Conservation (phyloP, 2,888 invertebrate genomes). For the Cerastis leucographa region DNA sequence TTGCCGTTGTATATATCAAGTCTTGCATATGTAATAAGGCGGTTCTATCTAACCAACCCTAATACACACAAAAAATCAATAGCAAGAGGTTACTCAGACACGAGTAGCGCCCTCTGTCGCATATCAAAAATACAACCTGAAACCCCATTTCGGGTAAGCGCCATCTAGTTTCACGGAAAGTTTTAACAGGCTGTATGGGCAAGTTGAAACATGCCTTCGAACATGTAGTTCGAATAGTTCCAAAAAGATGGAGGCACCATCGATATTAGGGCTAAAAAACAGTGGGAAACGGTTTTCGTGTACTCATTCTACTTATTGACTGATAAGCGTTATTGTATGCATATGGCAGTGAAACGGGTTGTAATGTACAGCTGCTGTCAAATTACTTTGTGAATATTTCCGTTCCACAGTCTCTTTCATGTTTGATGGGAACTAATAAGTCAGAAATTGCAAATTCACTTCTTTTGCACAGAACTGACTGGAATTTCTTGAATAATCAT, state of each 20-base stretch:
- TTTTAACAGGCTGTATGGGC: conserved; percentile 31
- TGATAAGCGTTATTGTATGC: conserved; percentile 58
- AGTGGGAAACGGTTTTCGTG: conserved; percentile 39
- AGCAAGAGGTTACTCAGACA: conserved; percentile 17
- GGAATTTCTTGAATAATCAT: conserved; percentile 28
- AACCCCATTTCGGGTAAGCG: conserved; percentile 47
- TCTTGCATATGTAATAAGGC: conserved; percentile 13
- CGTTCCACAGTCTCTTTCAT: background rate
- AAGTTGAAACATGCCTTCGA: conserved; percentile 43
- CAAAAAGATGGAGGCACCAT: conserved; percentile 56
- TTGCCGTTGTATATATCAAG: conserved; percentile 22
- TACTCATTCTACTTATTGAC: conserved; percentile 39
- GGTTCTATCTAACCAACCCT: conserved; percentile 18
- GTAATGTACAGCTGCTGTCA: conserved; percentile 45
- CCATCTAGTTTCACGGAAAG: conserved; percentile 53
- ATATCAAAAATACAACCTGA: conserved; percentile 16
- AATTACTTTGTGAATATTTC: conserved; percentile 24
- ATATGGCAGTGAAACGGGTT: conserved; percentile 56
- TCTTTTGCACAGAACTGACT: background rate
- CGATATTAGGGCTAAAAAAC: conserved; percentile 26
- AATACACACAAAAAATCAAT: conserved; percentile 50
- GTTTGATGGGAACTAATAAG: background rate
- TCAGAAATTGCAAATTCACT: background rate
- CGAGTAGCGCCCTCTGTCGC: conserved; percentile 55
- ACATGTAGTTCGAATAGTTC: conserved; percentile 27